Evolutionary conservation across 2,797 vertebrate species (phyloP), one percentile per base, ranked within the genome.

Genomic region (Acanthopagrus latus): DNA sequence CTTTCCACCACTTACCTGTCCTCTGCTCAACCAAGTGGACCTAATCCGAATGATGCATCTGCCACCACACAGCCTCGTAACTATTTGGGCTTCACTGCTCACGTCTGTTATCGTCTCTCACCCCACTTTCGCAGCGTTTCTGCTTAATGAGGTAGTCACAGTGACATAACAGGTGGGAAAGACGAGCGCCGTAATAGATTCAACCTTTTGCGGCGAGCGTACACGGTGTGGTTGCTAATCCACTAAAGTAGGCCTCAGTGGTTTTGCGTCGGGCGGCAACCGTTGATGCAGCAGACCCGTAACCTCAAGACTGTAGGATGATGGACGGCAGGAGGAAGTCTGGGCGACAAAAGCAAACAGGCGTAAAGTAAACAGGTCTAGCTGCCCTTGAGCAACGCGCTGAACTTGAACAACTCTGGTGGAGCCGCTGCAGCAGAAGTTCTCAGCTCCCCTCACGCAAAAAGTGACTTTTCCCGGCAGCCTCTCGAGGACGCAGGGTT

Each of bases 281-380:
- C 60, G 63, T 56, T 38, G 23, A 46, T 65, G n/a, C 47, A 38
- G 13, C 44, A 47, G 21, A 7, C 65, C 64, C 60, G 16, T 16
- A 64, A 68, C 52, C 66, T 50, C 8, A 48, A 27, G 27, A 23
- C n/a, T 71, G 81, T 63, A 17, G 62, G 63, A 60, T 66, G 62
- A 72, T 64, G 68, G 64, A 59, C 64, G 43, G 54, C 46, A 25
- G 41, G 20, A 41, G 46, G 20, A 68, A 62, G 25, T 41, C 65
- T 46, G 23, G 58, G 60, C 2, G 46, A 64, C 54, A 47, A 68
- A 38, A 79, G 73, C 71, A 83, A 82, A 76, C 55, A 73, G 17
- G 50, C n/a, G 13, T 60, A 51, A 72, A 74, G 76, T 66, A 78
- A 89, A 82, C 65, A 10, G 67, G 72, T 77, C 64, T 69, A 47